Conservation (phyloP, 1,140 invertebrate species). For the Caenorhabditis latens region DNA sequence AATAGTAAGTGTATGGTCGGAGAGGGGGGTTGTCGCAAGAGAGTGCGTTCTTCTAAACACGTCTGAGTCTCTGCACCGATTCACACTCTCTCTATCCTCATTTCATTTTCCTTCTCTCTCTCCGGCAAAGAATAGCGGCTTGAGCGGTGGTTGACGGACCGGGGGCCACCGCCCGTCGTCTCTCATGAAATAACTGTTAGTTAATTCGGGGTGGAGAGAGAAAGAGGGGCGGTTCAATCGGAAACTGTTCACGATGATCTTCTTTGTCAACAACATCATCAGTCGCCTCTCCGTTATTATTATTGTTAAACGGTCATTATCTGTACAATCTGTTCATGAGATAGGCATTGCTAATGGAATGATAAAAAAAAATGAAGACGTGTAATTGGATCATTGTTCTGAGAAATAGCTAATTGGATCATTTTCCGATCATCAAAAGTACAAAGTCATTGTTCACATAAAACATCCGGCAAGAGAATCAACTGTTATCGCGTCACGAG, state of each 20-base stretch:
- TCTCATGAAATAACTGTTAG: too few species aligned
- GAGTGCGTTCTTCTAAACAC: slow-evolving; percentile 10
- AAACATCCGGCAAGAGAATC: too few species aligned
- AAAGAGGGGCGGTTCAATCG: slow-evolving; percentile 7
- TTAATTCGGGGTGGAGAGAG: background rate
- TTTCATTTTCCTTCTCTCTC: background rate
- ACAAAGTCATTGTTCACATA: too few species aligned
- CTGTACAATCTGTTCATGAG: background rate
- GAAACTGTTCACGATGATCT: slow-evolving; percentile 37
- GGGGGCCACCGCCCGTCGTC: too few species aligned
- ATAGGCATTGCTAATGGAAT: too few species aligned
- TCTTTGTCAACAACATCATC: slow-evolving; percentile 24
- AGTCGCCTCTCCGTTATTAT: background rate
- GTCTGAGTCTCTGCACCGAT: background rate
- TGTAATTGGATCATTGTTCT: too few species aligned
- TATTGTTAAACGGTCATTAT: slow-evolving; percentile 16
- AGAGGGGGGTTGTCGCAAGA: background rate
- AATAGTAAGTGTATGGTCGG: slow-evolving; percentile 49
- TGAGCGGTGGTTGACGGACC: background rate
- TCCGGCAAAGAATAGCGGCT: slow-evolving; percentile 35
- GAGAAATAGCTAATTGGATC: too few species aligned
- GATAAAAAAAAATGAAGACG: too few species aligned
- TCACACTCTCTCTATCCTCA: background rate
- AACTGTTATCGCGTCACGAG: too few species aligned
- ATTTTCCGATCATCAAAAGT: too few species aligned